Conservation (phyloP, 1,140 invertebrate genomes). For the Drosophila elegans region DNA sequence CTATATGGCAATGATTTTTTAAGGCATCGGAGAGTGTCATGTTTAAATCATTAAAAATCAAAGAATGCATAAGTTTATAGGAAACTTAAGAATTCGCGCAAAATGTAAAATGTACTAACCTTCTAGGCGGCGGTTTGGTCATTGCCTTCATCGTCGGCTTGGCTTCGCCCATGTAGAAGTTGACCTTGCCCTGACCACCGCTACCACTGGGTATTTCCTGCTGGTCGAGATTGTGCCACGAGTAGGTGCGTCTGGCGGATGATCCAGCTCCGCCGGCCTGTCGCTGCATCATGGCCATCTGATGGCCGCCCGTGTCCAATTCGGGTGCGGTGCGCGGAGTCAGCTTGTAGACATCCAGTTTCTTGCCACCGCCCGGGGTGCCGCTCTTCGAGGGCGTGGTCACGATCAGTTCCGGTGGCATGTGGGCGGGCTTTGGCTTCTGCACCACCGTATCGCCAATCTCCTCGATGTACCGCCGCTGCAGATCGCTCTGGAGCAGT, state of each 20-base stretch:
- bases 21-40: too few relatives aligned
- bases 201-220: constrained; percentile 33
- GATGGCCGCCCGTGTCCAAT: constrained; percentile 5
- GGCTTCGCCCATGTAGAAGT: constrained; percentile 31
- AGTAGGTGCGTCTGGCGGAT: constrained; percentile 70
- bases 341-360: constrained; percentile 61
- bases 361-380: constrained; percentile 38
- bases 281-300: constrained; percentile 8
- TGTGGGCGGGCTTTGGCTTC: constrained; percentile 58
- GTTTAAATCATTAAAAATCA: too few relatives aligned
- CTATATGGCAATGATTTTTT: too few relatives aligned
- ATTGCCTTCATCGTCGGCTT: constrained; percentile 44
- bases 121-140: constrained; percentile 35
- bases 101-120: constrained; percentile 27
- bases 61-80: too few relatives aligned
- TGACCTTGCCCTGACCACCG: constrained; percentile 21
- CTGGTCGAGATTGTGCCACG: constrained; percentile 82
- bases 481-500: constrained; percentile 74
- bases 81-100: too few relatives aligned
- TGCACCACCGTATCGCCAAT: constrained; percentile 71
- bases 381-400: constrained; percentile 70
- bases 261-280: background rate
- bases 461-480: constrained; percentile 75
- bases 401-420: constrained; percentile 83
- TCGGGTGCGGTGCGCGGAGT: constrained; percentile 63